These are phyloP conservation scores for Rhysida immarginata DNA, from an alignment of 1,140 invertebrate species.

Conservation along the genomic window DNA sequence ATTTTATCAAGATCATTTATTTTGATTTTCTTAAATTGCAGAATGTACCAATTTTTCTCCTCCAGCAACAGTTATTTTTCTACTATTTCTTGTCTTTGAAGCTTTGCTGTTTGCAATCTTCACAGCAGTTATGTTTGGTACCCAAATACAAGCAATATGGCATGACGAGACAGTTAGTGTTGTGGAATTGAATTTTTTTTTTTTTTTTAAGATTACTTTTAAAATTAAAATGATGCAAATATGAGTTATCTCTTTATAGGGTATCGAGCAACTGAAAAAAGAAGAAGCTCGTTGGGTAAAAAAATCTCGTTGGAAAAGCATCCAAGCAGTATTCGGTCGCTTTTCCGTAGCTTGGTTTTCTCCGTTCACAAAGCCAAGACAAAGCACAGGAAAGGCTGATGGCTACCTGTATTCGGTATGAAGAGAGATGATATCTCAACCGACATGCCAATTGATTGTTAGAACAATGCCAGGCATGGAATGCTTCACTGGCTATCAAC, in stretches of 20 bases:
- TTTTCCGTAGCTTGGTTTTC: conserved; percentile 90
- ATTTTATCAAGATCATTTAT: too few species aligned
- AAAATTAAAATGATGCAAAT: neutral
- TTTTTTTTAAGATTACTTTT: conserved; percentile 10
- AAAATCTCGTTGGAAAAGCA: conserved; percentile 80
- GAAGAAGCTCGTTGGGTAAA: conserved; percentile 81
- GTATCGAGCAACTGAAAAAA: conserved; percentile 87
- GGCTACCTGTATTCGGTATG: conserved; percentile 19
- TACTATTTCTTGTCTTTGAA: conserved; percentile 93
- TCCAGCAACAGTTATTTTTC: conserved; percentile 83
- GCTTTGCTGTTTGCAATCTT: conserved; percentile 95
- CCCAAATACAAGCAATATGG: conserved; percentile 95
- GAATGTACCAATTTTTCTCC: conserved; percentile 84
- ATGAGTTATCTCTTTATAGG: conserved; percentile 36
- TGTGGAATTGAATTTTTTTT: conserved; percentile 2
- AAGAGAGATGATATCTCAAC: too few species aligned
- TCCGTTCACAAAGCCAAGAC: conserved; percentile 68
- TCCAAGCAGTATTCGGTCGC: conserved; percentile 85
- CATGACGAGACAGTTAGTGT: conserved; percentile 86
- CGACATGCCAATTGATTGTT: too few species aligned
- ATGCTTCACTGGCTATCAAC: too few species aligned
- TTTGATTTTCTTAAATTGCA: conserved; percentile 19
- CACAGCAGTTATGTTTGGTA: conserved; percentile 93
- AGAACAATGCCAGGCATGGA: too few species aligned
- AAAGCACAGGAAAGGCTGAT: conserved; percentile 4